phyloP scores from a whole-genome alignment of 2,888 invertebrate species.

The Apomyelois bistriatella region DNA sequence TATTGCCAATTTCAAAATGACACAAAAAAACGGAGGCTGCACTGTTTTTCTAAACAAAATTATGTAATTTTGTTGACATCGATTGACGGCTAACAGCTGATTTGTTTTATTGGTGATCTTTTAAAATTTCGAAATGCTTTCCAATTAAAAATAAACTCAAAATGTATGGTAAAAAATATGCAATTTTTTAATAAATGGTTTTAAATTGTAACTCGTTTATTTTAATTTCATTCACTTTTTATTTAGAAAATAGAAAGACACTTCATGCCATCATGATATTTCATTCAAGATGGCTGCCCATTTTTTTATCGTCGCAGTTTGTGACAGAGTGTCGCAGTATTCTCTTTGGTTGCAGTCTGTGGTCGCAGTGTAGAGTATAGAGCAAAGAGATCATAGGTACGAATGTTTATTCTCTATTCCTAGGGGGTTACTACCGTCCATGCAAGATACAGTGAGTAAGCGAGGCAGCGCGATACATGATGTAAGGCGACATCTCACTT shows the following conservation, averaged over 20 bases:
- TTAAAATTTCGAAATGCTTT: slow-evolving; percentile 43
- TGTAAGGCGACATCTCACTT: too few relatives aligned
- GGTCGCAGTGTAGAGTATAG: too few relatives aligned
- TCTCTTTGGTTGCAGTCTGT: too few relatives aligned
- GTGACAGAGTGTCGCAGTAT: too few relatives aligned
- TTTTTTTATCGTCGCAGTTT: too few relatives aligned
- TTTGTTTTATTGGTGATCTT: slow-evolving; percentile 74
- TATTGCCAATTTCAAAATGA: slow-evolving; percentile 67
- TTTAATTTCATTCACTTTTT: slow-evolving; percentile 50
- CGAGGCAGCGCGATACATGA: too few relatives aligned
- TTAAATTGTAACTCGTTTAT: slow-evolving; percentile 29
- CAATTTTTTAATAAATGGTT: slow-evolving; percentile 38
- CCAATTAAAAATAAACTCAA: slow-evolving; percentile 26
- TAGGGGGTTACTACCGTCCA: too few relatives aligned
- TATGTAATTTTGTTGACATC: slow-evolving; percentile 81
- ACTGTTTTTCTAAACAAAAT: slow-evolving; percentile 80
- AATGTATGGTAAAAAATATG: slow-evolving; percentile 38
- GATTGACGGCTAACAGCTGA: slow-evolving; percentile 81
- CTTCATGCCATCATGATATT: slow-evolving; percentile 57
- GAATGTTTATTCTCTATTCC: too few relatives aligned
- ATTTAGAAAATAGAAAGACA: slow-evolving; percentile 66
- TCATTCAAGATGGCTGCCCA: slow-evolving; percentile 70
- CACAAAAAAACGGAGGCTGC: slow-evolving; percentile 67
- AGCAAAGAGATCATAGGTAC: too few relatives aligned
- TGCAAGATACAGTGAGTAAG: too few relatives aligned